Percentiles rank a stretch among this genome's conserved stretches.
Evolutionary conservation across 2,797 vertebrate genomes (phyloP).

Genomic region (Spea hammondii): DNA sequence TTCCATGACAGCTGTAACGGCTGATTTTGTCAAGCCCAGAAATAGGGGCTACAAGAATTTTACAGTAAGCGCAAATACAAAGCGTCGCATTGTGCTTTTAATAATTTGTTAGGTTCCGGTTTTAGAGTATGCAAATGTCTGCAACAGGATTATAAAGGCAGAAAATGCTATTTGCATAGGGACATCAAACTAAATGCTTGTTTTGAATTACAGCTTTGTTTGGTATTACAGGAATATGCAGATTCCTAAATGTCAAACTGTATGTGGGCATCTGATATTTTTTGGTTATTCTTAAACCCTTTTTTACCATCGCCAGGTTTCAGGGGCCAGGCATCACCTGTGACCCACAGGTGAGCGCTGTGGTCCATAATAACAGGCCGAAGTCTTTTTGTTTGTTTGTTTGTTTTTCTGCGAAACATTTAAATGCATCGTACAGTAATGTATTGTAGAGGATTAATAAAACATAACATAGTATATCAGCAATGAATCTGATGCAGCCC

Average conservation of each 20-base stretch:
- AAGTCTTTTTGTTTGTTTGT: too few species aligned
- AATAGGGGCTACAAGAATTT: background rate
- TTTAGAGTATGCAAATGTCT: conserved; percentile 38
- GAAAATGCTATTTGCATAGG: conserved; percentile 14
- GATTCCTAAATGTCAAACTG: too few species aligned
- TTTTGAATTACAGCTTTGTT: background rate
- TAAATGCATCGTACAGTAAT: too few species aligned
- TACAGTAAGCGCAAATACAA: background rate
- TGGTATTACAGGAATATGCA: background rate
- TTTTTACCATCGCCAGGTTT: too few species aligned
- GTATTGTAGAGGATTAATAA: conserved; percentile 17
- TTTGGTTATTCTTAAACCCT: too few species aligned
- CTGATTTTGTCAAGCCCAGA: too few species aligned
- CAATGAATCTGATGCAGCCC: conserved; percentile 4
- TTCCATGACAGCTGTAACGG: too few species aligned
- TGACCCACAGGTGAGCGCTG: too few species aligned
- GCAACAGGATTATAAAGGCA: conserved; percentile 9
- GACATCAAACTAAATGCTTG: background rate
- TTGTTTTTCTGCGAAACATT: too few species aligned
- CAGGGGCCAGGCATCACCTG: too few species aligned
- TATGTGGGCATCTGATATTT: too few species aligned
- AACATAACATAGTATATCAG: conserved; percentile 4
- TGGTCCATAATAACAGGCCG: too few species aligned
- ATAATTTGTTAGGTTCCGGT: conserved; percentile 3
- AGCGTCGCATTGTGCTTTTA: conserved; percentile 27